Conservation (phyloP, 2,797 vertebrate species). For the Crocidura indochinensis region DNA sequence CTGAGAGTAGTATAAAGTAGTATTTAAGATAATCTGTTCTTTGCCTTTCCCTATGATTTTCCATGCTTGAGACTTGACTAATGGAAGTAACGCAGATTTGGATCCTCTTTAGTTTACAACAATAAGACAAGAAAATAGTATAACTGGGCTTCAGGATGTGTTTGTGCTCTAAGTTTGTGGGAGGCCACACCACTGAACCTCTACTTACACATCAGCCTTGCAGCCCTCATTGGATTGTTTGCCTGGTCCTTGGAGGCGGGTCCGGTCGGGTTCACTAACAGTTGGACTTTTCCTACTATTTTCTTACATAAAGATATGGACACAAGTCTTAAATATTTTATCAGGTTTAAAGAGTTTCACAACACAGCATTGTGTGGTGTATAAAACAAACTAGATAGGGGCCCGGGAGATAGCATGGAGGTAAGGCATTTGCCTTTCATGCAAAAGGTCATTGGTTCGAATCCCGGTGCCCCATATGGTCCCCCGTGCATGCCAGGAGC, state of each 20-base stretch:
- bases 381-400: conserved; percentile 61
- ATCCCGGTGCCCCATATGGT: too few relatives aligned
- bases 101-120: neutral
- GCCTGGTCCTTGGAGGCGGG: conserved; percentile 76
- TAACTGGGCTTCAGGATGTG: too few relatives aligned
- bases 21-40: neutral
- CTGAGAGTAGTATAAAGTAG: too few relatives aligned
- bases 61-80: neutral
- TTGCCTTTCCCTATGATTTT: neutral
- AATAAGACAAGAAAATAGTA: neutral
- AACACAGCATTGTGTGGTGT: conserved; percentile 70
- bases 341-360: conserved; percentile 86
- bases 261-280: conserved; percentile 87
- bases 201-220: neutral
- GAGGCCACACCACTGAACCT: neutral
- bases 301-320: conserved; percentile 89
- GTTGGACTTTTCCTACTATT: conserved; percentile 81
- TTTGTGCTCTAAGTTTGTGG: neutral
- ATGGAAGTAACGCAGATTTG: neutral
- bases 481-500: too few relatives aligned
- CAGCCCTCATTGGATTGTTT: conserved; percentile 52
- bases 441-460: too few relatives aligned
- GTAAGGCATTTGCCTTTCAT: too few relatives aligned
- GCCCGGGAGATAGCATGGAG: too few relatives aligned
- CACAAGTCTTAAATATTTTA: conserved; percentile 89